A percentile compares a stretch with the other conserved stretches of the same genome.
Conservation (phyloP, 2,797 vertebrate species). For the Balearica regulorum region DNA sequence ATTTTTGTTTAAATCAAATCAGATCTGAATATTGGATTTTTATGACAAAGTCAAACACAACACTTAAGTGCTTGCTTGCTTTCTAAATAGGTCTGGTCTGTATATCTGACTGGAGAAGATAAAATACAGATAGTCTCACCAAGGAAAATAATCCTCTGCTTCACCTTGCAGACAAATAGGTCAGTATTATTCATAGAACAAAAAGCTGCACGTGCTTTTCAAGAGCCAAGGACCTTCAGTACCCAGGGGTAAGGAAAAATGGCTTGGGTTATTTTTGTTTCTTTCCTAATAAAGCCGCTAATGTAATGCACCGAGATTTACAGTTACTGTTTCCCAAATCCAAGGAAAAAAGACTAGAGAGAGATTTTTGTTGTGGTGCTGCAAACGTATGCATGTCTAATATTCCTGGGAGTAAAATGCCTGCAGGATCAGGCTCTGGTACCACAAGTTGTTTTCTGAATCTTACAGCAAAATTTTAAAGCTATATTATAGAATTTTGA, state of each 20-base stretch:
- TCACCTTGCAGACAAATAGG: conserved; percentile 35
- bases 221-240: background rate
- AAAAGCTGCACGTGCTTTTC: background rate
- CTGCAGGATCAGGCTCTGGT: background rate
- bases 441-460: background rate
- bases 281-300: background rate
- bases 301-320: background rate
- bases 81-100: background rate
- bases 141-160: background rate
- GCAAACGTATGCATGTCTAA: background rate
- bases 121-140: background rate
- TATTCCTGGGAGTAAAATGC: background rate
- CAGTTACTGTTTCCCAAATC: background rate
- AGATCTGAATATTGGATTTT: background rate
- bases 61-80: background rate
- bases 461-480: background rate
- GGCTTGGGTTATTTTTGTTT: conserved; percentile 25
- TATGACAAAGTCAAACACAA: background rate
- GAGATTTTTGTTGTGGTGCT: background rate
- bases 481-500: background rate
- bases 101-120: background rate
- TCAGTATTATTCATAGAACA: conserved; percentile 42
- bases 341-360: background rate
- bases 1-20: background rate
- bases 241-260: background rate